Evolutionary conservation across 1,140 invertebrate genomes (phyloP), one percentile per base, ranked within the genome.

Genomic region (Formica exsecta): DNA sequence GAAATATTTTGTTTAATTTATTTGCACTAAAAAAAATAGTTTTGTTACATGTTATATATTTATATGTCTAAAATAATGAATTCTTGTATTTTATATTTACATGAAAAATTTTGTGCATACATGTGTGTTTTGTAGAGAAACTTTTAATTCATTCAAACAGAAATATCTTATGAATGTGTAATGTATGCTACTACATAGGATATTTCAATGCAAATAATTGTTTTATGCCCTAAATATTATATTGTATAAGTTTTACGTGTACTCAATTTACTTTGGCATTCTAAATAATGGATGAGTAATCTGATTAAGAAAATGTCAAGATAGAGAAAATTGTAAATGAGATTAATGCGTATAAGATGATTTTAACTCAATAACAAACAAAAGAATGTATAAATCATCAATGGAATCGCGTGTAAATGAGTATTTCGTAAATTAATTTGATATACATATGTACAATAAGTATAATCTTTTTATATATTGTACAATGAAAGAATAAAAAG

Each of bases 11-110:
- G 66, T 87, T 51, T 90, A 86, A 92, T 91, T 92, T 92, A 91
- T 92, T 89, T 38, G 25, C 70, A 87, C 65, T 65, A 61, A 75
- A 74, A 75, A 19, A 77, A 54, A 36, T 85, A 64, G 38, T 75
- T 91, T 90, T 91, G 85, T 91, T 90, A 90, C 62, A 54, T 87
- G 80, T 91, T 92, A 83, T 92, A 92, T 93, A 93, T 93, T 93
- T 91, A 93, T 92, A 86, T 86, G 54, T 13, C 25, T 29, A 87
- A 89, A 91, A 89, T 62, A 64, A 75, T 89, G 38, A 29, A 79
- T 90, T 61, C 64, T 76, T 85, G 75, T 90, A 85, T 90, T 90
- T 89, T 90, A 90, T 87, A 85, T 81, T 51, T 80, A 65, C 19
- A 29, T 84, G 38, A 76, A 86, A 86, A 29, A 59, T 84, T 41